Base-by-base conservation (phyloP, 2,888 invertebrate species). In the Diarsia dahlii region DNA sequence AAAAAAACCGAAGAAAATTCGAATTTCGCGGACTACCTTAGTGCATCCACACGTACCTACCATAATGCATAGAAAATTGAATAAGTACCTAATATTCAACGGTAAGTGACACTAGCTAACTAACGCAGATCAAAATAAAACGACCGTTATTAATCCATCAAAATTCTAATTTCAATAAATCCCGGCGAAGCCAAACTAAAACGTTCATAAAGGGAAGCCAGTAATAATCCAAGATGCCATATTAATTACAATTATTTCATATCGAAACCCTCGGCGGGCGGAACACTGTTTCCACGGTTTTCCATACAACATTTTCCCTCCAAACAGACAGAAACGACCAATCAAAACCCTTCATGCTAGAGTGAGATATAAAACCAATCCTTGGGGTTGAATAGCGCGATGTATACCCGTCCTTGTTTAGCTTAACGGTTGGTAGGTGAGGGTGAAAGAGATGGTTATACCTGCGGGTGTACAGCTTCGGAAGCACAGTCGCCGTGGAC, bases 401-500 rank as follows among this genome's bases (percentile, higher is more conserved):
- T 39, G 50, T 87, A 74, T 72, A 70, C 65, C 82, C 79, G 71
- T 89, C 90, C 84, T 85, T 87, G 76, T 90, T 84, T 76, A 10
- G 45, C 46, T 12, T 20, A 45, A 0, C 0, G 28, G 13, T 0
- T 8, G 8, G 20, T 65, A 34, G 9, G 48, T 65, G 63, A 80
- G 76, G 6, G 90, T 81, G 90, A 84, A 88, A 94, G 86, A 74
- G 93, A 90, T 93, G 91, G 48, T 46, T 28, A 82, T 94, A 97
- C 97, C 94, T 97, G 97, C 74, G 96, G 95, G 90, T 97, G 97
- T 71, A 97, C 97, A 65, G 95, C 84, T 90, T 97, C 96, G 87
- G 96, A 90, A 87, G 94, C 94, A 89, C 96, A 96, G 86, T 97
- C 98, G 18, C 98, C 98, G 93, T 98, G 98, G 58, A 98, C 98